These are phyloP conservation scores for Drosophila limbata DNA, from an alignment of 2,888 invertebrate species.

Conservation along the genomic window DNA sequence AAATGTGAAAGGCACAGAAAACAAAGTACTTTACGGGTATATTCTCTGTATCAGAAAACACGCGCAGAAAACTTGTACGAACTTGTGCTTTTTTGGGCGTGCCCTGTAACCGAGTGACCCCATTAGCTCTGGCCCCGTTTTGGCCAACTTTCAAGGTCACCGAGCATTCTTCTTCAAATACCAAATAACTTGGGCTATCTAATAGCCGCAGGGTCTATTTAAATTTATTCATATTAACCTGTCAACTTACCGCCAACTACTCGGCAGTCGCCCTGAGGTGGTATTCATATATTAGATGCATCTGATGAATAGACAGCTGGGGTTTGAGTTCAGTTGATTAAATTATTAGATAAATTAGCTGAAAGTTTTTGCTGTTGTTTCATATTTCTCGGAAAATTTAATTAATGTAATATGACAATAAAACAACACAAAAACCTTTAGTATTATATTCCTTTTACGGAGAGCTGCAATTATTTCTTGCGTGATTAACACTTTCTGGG, in stretches of 20 bases:
- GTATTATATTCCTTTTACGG: neutral
- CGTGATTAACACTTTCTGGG: conserved; percentile 42
- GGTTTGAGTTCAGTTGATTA: conserved; percentile 4
- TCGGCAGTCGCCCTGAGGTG: neutral
- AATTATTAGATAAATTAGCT: conserved; percentile 26
- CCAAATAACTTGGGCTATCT: neutral
- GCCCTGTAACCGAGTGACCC: conserved; percentile 65
- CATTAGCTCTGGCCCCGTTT: conserved; percentile 38
- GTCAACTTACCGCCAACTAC: conserved; percentile 6
- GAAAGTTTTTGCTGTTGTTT: conserved; percentile 2
- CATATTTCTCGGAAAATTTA: conserved; percentile 35
- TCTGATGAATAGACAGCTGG: neutral
- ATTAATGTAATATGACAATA: conserved; percentile 7
- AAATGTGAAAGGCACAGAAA: conserved; percentile 48
- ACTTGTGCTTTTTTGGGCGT: conserved; percentile 28
- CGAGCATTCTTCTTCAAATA: conserved; percentile 9
- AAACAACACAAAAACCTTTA: conserved; percentile 9
- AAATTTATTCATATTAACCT: conserved; percentile 11
- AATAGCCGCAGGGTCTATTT: neutral
- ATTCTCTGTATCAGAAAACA: conserved; percentile 24
- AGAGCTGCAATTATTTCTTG: conserved; percentile 17
- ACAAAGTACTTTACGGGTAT: conserved; percentile 18
- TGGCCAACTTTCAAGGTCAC: conserved; percentile 64
- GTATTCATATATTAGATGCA: neutral
- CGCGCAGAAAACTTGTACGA: conserved; percentile 20